Conservation (phyloP, 2,888 invertebrate species). For the Gasteruption jaculator region DNA sequence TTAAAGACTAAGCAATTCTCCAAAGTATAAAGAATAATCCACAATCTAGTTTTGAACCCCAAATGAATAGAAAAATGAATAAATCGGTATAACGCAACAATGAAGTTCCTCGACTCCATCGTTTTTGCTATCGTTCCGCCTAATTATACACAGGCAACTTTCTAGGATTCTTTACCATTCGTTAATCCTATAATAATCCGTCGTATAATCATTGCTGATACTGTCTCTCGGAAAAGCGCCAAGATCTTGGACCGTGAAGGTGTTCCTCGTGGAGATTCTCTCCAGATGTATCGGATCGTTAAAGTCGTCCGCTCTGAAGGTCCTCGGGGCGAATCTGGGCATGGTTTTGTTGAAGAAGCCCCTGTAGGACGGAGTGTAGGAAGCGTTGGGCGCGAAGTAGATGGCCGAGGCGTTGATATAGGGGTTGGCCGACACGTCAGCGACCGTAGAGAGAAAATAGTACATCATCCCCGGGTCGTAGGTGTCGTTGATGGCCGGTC, state of each 20-base stretch:
- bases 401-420: slow-evolving; percentile 89
- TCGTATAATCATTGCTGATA: slow-evolving; percentile 81
- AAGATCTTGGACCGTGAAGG: slow-evolving; percentile 80
- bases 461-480: slow-evolving; percentile 99
- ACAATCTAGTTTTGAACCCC: too few relatives aligned
- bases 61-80: too few relatives aligned
- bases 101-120: too few relatives aligned
- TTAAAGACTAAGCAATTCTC: too few relatives aligned
- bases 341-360: slow-evolving; percentile 96
- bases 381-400: slow-evolving; percentile 90
- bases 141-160: too few relatives aligned
- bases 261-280: slow-evolving; percentile 91
- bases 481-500: slow-evolving; percentile 86
- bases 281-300: slow-evolving; percentile 95
- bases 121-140: too few relatives aligned
- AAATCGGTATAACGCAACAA: too few relatives aligned
- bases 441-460: slow-evolving; percentile 89
- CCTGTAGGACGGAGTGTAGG: slow-evolving; percentile 89
- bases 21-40: too few relatives aligned
- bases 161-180: slow-evolving; percentile 66
- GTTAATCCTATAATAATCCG: slow-evolving; percentile 85
- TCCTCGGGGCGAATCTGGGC: slow-evolving; percentile 89
- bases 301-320: slow-evolving; percentile 87
- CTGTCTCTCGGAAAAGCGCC: slow-evolving; percentile 80
- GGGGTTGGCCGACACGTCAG: slow-evolving; percentile 90